Conservation (phyloP, 64 coral and sea anemone genomes). For the Astreopora myriophthalma region DNA sequence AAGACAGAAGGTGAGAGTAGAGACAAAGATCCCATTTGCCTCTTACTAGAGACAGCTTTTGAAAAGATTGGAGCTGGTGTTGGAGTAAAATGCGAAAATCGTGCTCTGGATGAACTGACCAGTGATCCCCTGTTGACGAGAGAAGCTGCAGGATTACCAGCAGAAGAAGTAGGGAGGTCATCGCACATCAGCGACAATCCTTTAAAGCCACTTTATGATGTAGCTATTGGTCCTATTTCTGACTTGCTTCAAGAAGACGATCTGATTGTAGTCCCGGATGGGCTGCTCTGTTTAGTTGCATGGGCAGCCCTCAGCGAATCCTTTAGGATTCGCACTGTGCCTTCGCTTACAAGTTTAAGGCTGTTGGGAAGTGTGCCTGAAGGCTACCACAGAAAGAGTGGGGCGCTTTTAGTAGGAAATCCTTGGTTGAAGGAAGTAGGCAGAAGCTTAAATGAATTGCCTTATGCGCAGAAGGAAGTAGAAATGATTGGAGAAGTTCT, state of each 20-base stretch:
- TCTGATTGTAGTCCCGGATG: conserved; percentile 37
- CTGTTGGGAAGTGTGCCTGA: neutral
- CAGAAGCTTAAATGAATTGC: neutral
- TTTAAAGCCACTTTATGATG: neutral
- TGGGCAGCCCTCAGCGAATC: neutral
- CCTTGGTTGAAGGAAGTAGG: neutral
- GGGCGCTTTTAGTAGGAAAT: conserved; percentile 23
- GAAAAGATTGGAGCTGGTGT: neutral
- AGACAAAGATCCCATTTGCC: neutral
- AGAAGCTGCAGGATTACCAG: neutral
- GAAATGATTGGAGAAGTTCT: conserved; percentile 4
- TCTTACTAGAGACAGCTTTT: neutral
- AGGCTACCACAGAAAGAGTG: neutral
- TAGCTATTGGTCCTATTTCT: neutral
- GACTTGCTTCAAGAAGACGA: neutral
- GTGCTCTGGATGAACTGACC: neutral
- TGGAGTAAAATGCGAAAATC: neutral
- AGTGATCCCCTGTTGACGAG: neutral
- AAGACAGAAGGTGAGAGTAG: neutral
- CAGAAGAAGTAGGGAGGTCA: neutral
- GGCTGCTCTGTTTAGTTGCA: neutral
- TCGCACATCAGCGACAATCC: neutral
- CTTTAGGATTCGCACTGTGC: neutral
- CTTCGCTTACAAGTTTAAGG: neutral
- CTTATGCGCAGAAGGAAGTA: conserved; percentile 5